Evolutionary conservation across 2,797 vertebrate genomes (phyloP), one percentile per base, ranked within the genome.

Genomic region (Enteromius unitaeniatus): DNA sequence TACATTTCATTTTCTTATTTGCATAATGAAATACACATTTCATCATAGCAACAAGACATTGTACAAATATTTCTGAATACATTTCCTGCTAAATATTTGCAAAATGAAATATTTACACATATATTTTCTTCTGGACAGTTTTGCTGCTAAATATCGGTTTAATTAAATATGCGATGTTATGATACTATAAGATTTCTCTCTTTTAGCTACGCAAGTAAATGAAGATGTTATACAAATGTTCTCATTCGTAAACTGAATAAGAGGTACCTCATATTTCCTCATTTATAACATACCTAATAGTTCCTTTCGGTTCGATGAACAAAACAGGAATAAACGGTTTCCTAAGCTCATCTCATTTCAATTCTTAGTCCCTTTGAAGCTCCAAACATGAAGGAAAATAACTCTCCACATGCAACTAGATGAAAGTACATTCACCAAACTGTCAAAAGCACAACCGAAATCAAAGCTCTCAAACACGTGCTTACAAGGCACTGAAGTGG

Each of bases 401-500:
- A 7, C 47, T 7, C 6, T 17, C 21, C 47, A 34, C 28, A 53
- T 53, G 31, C 28, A 34, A 53, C 70, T 17, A 31, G 14, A 64
- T 64, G 26, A 64, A 74, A 74, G 1, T 73, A 13, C 19, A 31
- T 53, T 3, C 40, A 77, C 10, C 14, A 77, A 62, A 6, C 3
- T 42, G 37, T 42, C 53, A 42, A 64, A 31, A 17, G 23, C 34
- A 40, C 51, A 26, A 42, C 42, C 37, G 1, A 76, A 37, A 60
- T 28, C 55, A 74, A 53, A 74, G 37, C 55, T 78, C 40, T 47
- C 55, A 64, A 45, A 78, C 75, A 64, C 9, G 7, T 4, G 13
- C 34, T 13, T 58, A 19, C 8, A n/a, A 70, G 21, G 69, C 31
- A 55, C 34, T 14, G 19, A 17, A 19, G 37, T 64, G 6, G 3